Evolutionary conservation across 2,888 invertebrate genomes (phyloP), one percentile per base, ranked within the genome.

Genomic region (Polyommatus iphigenia): DNA sequence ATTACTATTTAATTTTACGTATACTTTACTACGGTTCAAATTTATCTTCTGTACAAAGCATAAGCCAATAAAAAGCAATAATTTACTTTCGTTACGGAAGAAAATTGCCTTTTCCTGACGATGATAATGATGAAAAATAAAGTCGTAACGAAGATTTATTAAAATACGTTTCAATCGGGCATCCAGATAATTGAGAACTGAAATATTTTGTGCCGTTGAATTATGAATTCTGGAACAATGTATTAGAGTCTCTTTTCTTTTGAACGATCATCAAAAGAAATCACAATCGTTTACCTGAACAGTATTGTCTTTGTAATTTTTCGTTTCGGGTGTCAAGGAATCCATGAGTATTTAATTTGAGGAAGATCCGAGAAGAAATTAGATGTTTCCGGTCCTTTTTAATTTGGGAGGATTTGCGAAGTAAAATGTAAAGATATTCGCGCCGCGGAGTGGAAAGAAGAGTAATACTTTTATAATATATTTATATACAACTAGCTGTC

Each of bases 291-390:
- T 32, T 67, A 67, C 67, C 72, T 72, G 36, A 72, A 72, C 72
- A 41, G 72, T 41, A 72, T 72, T 72, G 72, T 72, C 72, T 72
- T 72, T 72, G 72, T 72, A 72, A 72, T 72, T 41, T 72, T 41
- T 72, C 41, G 72, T 72, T 72, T 72, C 72, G 41, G 72, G 41
- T 72, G 72, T 72, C 72, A 41, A 20, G 41, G 72, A 41, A 72
- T 72, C 41, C 72, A 72, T 72, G 72, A 41, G 72, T 72, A 72
- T 72, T 41, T 72, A 72, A 72, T 72, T 72, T 72, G 72, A 15
- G 29, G 67, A 18, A 15, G n/a, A 36, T 41, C 20, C 36, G 71
- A 5, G 36, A 10, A 41, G 18, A 36, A 71, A 71, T 71, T 71
- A 71, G 71, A 71, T 67, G 24, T 29, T 29, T 67, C 15, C 15